Evolutionary conservation across 2,113 vertebrate genomes (phyloP).

Genomic region (Rhea americana): DNA sequence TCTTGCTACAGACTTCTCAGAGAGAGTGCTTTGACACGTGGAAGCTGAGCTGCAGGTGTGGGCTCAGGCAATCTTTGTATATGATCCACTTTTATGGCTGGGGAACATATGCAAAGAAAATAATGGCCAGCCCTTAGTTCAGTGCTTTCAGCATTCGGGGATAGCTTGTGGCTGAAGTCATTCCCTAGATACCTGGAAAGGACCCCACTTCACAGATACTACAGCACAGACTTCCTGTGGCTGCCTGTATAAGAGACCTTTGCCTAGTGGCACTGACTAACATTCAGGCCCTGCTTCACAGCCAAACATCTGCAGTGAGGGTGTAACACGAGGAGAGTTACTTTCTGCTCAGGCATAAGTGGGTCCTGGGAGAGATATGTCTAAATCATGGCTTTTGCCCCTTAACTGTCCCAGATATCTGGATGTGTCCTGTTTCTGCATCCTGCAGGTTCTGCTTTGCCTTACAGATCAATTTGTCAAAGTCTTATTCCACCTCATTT

Average conservation of each 20-base stretch:
- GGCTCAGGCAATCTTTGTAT: rapidly evolving
- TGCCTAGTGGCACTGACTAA: not conserved
- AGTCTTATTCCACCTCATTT: not conserved
- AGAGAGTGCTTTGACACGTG: not conserved
- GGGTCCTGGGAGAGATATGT: not conserved
- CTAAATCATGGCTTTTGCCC: not conserved
- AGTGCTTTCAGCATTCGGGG: not conserved
- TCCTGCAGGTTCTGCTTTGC: not conserved
- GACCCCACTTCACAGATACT: not conserved
- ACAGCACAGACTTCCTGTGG: not conserved
- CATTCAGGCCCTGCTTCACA: not conserved
- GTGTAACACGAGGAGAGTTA: not conserved
- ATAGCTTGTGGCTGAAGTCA: not conserved
- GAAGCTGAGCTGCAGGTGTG: rapidly evolving
- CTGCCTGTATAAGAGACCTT: not conserved
- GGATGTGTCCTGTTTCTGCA: not conserved
- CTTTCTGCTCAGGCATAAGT: not conserved
- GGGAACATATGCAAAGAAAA: not conserved
- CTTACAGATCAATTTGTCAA: not conserved
- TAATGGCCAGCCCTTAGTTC: not conserved
- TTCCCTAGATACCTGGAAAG: not conserved
- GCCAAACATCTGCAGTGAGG: not conserved
- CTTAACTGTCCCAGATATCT: not conserved
- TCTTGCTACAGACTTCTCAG: not conserved
- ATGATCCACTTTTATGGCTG: not conserved